Percentiles rank a stretch among this genome's conserved stretches.
These are phyloP conservation scores for Scolopax bukidnonensis DNA, from an alignment of 2,797 vertebrate genomes.

Conservation along the genomic window DNA sequence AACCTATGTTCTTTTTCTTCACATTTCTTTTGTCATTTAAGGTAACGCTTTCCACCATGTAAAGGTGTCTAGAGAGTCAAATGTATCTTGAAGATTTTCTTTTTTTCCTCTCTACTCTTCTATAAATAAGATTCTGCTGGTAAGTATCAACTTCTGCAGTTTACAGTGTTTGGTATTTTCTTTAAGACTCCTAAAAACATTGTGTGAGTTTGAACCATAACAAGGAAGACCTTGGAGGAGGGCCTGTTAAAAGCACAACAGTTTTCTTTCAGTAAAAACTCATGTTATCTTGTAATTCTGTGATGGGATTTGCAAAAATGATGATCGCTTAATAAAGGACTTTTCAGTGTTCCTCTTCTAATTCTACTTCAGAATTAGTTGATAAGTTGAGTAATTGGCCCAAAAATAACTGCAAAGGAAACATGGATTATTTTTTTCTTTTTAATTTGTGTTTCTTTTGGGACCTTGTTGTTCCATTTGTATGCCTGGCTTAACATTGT, in stretches of 20 bases:
- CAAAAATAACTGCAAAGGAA: background rate
- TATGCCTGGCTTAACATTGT: accelerated
- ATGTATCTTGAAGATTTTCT: background rate
- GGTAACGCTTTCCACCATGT: background rate
- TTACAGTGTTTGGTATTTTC: background rate
- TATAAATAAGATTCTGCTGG: background rate
- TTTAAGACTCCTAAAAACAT: background rate
- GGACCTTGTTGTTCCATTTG: background rate
- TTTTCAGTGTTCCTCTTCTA: background rate
- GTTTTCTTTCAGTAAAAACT: background rate
- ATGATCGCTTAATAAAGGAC: background rate
- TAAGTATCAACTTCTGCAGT: background rate
- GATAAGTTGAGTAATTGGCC: background rate
- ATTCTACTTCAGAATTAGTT: background rate
- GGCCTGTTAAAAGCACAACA: background rate
- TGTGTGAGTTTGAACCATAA: accelerated
- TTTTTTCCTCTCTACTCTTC: accelerated
- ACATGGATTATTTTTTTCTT: background rate
- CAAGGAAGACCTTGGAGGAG: background rate
- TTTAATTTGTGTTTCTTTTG: background rate
- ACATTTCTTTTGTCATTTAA: background rate
- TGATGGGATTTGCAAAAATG: background rate
- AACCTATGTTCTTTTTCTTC: background rate
- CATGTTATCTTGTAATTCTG: background rate
- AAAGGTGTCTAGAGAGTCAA: background rate